Conservation (phyloP, 2,113 vertebrate genomes). For the Vulpes lagopus region DNA sequence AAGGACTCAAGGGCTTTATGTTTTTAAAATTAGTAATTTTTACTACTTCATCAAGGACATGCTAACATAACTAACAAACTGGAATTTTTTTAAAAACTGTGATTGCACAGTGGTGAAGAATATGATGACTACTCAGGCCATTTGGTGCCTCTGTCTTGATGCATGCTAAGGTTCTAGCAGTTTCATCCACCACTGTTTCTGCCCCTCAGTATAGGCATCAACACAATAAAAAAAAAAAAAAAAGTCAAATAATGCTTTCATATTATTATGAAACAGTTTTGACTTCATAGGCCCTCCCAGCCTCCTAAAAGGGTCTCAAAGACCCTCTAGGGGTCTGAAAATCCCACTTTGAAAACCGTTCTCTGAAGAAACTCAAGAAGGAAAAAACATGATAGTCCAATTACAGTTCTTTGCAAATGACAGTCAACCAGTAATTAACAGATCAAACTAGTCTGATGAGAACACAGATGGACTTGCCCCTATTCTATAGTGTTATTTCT, state of each 20-base stretch:
- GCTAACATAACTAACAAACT: neutral
- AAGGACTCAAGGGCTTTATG: neutral
- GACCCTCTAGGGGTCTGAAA: neutral
- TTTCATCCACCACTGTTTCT: neutral
- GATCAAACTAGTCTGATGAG: neutral
- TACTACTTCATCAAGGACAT: neutral
- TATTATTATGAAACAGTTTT: neutral
- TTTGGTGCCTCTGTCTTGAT: neutral
- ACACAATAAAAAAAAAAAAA: neutral
- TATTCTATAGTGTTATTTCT: neutral
- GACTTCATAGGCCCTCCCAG: neutral
- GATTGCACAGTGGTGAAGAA: neutral
- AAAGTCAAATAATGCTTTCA: neutral
- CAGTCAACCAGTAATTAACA: neutral
- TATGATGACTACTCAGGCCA: fast-evolving
- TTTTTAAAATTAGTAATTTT: neutral
- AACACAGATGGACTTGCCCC: neutral
- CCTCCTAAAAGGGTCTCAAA: neutral
- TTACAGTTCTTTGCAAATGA: neutral
- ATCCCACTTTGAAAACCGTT: neutral
- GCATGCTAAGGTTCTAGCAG: neutral
- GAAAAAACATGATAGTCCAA: neutral
- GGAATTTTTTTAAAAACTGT: neutral
- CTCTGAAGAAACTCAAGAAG: neutral
- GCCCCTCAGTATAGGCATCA: neutral